Evolutionary conservation across 2,113 vertebrate genomes (phyloP).

Genomic region (Trichomycterus rosablanca): DNA sequence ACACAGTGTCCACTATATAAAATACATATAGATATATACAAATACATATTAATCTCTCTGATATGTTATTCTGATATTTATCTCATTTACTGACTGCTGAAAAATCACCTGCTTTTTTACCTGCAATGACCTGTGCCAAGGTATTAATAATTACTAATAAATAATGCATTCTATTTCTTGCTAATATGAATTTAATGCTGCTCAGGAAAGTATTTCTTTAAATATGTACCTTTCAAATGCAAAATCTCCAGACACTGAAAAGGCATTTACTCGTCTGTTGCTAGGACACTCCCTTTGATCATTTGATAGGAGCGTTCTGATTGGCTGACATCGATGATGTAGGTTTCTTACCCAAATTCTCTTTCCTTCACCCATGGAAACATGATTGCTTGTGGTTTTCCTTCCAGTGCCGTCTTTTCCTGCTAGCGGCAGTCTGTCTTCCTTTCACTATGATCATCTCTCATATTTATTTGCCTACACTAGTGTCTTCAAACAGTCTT

Average conservation of each 20-base stretch:
- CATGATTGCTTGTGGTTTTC: constrained; percentile 61
- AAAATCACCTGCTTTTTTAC: no score
- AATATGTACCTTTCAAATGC: constrained; percentile 20
- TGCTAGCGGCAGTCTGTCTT: neutral
- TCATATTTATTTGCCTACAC: neutral
- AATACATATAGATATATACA: neutral
- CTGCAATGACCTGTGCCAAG: no score
- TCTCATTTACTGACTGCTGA: no score
- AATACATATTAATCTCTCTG: neutral
- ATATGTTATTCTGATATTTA: no score
- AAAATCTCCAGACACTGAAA: constrained; percentile 57
- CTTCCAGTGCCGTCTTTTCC: constrained; percentile 30
- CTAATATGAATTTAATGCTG: no score
- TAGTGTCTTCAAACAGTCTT: neutral
- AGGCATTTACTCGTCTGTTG: constrained; percentile 74
- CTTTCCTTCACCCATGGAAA: constrained; percentile 68
- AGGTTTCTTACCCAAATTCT: constrained; percentile 71
- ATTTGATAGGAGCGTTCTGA: constrained; percentile 61
- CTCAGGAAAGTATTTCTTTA: no score
- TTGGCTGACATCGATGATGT: constrained; percentile 71
- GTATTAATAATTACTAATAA: no score
- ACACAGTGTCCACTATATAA: constrained; percentile 1
- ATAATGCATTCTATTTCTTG: no score
- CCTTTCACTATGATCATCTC: neutral
- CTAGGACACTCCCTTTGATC: constrained; percentile 81